Conservation (phyloP, 2,113 vertebrate genomes). For the Rhinolophus ferrumequinum region DNA sequence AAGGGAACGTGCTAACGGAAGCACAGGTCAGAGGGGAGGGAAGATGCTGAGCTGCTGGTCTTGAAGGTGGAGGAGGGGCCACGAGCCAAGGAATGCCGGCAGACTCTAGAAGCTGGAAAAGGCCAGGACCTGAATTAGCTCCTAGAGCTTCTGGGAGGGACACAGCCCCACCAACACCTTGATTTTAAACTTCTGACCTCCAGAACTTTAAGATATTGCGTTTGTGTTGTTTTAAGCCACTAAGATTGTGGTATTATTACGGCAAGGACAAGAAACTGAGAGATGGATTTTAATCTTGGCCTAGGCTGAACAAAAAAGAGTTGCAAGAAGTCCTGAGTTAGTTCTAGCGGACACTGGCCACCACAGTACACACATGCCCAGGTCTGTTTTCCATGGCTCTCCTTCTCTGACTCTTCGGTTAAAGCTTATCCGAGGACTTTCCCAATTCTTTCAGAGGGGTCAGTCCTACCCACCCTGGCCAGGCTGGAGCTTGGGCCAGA, state of each 20-base stretch:
- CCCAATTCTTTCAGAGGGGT: neutral
- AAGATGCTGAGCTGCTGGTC: neutral
- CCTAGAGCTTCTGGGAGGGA: neutral
- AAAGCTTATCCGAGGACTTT: neutral
- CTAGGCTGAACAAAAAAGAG: neutral
- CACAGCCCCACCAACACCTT: accelerated
- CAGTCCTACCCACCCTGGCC: neutral
- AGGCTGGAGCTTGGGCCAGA: neutral
- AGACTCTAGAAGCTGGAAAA: neutral
- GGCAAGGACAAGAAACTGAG: neutral
- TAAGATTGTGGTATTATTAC: accelerated
- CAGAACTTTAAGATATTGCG: neutral
- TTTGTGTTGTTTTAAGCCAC: neutral
- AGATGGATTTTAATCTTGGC: neutral
- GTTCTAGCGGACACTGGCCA: neutral
- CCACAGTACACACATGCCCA: accelerated
- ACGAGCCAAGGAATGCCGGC: accelerated
- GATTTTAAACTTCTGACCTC: neutral
- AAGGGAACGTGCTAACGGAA: neutral
- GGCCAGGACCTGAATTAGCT: accelerated
- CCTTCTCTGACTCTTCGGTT: neutral
- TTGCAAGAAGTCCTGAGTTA: neutral
- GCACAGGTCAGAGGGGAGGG: neutral
- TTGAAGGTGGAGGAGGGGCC: neutral
- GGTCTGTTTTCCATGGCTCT: neutral